Evolutionary conservation across 1,140 invertebrate species (phyloP), one percentile per base, ranked within the genome.

Genomic region (Drosophila punjabiensis): DNA sequence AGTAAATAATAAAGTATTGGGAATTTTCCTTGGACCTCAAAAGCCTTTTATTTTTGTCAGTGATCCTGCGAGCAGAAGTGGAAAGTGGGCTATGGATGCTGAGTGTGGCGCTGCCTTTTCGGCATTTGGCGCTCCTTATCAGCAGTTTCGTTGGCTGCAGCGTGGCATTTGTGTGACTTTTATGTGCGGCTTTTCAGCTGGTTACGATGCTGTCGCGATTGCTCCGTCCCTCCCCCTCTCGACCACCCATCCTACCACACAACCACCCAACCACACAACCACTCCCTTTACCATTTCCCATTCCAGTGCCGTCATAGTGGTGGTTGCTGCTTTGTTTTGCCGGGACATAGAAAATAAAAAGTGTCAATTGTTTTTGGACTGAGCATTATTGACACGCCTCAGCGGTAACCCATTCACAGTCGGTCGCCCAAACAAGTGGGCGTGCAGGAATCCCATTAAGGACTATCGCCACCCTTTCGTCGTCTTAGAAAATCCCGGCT

Each of bases 401-500:
- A 79, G 58, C 74, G 86, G 76, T 18, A 69, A 74, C 81, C 56
- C 18, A 32, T 86, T 81, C 85, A 92, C 85, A 91, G 91, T 84
- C 75, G 87, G 86, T 73, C 90, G 91, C 73, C 62, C 78, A 75
- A 85, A 87, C 88, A 92, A 92, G 91, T 92, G 91, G 91, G 91
- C 88, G 91, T 91, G 65, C 70, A 80, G 75, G 83, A 91, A 92
- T 92, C 88, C 92, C 86, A 92, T 92, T 92, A 91, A 56, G 53
- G 65, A 81, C 73, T 63, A 60, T 52, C 53, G 71, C 74, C 69
- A 60, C 62, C 52, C 63, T 47, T 43, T 47, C 41, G 37, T 28
- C 13, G n/a, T 33, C 63, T 41, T n/a, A 76, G 70, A 79, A 63
- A 69, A 53, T 52, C 53, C 48, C 16, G 55, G 35, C 67, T 55